Conservation (phyloP, 2,888 invertebrate genomes). For the Volucella bombylans region DNA sequence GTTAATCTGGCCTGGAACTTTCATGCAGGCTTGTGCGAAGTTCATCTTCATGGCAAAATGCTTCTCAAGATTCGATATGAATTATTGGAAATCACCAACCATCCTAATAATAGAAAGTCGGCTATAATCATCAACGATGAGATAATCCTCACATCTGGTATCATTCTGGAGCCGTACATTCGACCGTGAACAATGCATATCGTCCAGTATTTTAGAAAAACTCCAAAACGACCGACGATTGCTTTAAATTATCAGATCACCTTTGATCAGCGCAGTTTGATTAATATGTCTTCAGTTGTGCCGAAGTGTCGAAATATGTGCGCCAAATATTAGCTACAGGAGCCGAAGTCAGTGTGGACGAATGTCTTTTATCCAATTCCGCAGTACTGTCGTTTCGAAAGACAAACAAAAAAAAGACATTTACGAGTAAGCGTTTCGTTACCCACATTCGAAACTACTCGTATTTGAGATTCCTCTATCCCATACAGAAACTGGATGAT, state of each 20-base stretch:
- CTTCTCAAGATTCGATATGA: conserved; percentile 81
- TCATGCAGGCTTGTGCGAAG: neutral
- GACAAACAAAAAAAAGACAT: conserved; percentile 75
- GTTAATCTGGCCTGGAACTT: too few relatives aligned
- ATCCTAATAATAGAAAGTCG: conserved; percentile 78
- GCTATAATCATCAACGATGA: conserved; percentile 81
- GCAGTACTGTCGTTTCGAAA: conserved; percentile 78
- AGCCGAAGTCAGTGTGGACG: conserved; percentile 56
- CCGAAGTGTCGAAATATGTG: conserved; percentile 78
- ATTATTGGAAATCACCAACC: conserved; percentile 79
- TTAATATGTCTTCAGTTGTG: conserved; percentile 79
- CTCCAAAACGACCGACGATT: conserved; percentile 78
- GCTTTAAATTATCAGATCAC: conserved; percentile 79
- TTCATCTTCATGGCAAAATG: conserved; percentile 74
- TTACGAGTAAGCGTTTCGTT: conserved; percentile 78
- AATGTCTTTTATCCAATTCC: conserved; percentile 79
- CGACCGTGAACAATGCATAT: conserved; percentile 59
- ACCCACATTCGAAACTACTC: conserved; percentile 79
- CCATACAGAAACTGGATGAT: conserved; percentile 80
- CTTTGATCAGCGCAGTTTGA: conserved; percentile 78
- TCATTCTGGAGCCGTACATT: conserved; percentile 77
- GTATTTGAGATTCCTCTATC: conserved; percentile 79
- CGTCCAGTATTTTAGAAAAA: conserved; percentile 76
- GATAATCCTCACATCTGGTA: conserved; percentile 79
- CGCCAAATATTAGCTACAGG: conserved; percentile 77